These are phyloP conservation scores for Oligia latruncula DNA, from an alignment of 2,888 invertebrate species.

Conservation along the genomic window DNA sequence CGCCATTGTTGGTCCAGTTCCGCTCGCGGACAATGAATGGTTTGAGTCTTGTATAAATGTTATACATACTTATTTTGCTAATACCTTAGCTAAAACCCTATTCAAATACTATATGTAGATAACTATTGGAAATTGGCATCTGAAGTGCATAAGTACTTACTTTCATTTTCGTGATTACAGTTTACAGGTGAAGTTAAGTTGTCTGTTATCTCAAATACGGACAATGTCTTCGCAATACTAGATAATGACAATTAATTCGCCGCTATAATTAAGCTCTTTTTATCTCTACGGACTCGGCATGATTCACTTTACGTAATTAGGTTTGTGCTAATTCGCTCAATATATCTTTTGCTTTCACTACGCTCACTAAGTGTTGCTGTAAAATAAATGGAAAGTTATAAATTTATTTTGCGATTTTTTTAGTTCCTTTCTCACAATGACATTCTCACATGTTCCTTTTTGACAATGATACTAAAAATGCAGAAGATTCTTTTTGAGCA, in stretches of 20 bases:
- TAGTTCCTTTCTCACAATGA: too few relatives aligned
- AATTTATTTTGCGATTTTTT: not conserved
- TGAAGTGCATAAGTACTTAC: not conserved
- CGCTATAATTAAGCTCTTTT: conserved; percentile 17
- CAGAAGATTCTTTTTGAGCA: not conserved
- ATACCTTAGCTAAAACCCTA: not conserved
- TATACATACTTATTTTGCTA: conserved; percentile 23
- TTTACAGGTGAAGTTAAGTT: conserved; percentile 7
- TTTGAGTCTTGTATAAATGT: conserved; percentile 27
- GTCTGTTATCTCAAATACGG: not conserved
- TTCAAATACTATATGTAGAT: not conserved
- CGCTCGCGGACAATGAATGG: conserved; percentile 35
- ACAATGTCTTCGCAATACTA: not conserved
- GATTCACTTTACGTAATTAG: conserved; percentile 40
- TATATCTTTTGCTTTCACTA: conserved; percentile 15
- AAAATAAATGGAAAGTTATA: conserved; percentile 8
- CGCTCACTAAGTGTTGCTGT: not conserved
- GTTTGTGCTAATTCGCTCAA: conserved; percentile 23
- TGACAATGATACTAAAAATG: too few relatives aligned
- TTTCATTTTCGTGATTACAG: conserved; percentile 31
- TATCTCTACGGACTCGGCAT: conserved; percentile 1
- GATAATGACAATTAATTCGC: conserved; percentile 19
- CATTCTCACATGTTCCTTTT: too few relatives aligned
- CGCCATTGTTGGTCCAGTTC: conserved; percentile 59
- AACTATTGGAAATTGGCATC: conserved; percentile 10